Percentiles rank a stretch among this genome's conserved stretches.
These are phyloP conservation scores for Paelopatides confundens DNA, from an alignment of 53 echinoderm and acorn worm species.

Conservation along the genomic window DNA sequence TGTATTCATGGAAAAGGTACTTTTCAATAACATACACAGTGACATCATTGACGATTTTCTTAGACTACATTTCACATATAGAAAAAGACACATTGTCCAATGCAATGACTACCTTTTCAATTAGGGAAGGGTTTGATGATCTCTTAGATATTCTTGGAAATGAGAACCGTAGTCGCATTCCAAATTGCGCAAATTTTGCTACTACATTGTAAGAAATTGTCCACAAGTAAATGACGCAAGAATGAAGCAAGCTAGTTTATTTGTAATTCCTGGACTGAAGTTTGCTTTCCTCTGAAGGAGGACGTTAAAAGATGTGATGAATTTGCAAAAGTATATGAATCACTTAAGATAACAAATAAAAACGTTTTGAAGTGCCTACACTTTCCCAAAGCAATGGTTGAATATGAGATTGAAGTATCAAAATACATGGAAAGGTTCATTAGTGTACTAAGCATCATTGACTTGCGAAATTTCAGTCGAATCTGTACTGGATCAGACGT, in stretches of 20 bases:
- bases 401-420: background rate
- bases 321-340: background rate
- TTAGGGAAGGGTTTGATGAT: no score
- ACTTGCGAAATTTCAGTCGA: slow-evolving; percentile 15
- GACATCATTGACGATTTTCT: background rate
- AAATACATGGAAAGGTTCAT: background rate
- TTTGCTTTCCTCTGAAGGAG: background rate
- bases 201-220: background rate
- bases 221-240: background rate
- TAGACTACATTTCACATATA: background rate
- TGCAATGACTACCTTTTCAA: no score
- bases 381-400: background rate
- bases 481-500: background rate
- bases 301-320: background rate
- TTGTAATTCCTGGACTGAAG: background rate
- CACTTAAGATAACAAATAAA: no score
- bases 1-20: slow-evolving; percentile 22
- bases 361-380: no score
- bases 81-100: background rate
- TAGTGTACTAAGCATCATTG: background rate
- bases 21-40: background rate
- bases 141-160: background rate
- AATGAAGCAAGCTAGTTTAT: background rate
- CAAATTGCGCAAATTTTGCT: background rate
- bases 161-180: background rate